Evolutionary conservation across 2,888 invertebrate genomes (phyloP).

Genomic region (Dolichopus griseipennis): DNA sequence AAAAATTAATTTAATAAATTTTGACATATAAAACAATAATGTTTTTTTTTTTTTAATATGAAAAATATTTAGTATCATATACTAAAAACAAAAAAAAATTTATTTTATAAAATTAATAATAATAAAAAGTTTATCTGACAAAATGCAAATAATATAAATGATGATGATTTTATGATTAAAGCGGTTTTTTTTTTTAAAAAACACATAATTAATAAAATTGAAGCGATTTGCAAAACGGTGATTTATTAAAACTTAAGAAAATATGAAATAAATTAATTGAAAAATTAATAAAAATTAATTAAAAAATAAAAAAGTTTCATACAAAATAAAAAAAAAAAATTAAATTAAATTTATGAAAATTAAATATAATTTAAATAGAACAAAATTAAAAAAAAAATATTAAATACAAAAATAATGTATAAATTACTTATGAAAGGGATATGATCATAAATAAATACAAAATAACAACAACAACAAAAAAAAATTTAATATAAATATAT

Average conservation of each 20-base stretch:
- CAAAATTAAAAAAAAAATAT: conserved; percentile 13
- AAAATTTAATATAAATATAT: conserved; percentile 17
- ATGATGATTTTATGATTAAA: too few relatives aligned
- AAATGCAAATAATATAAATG: too few relatives aligned
- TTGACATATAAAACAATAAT: conserved; percentile 17
- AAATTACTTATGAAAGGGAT: background rate
- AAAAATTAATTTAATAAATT: conserved; percentile 8
- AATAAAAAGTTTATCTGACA: background rate
- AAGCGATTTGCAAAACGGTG: too few relatives aligned
- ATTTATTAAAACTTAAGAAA: too few relatives aligned
- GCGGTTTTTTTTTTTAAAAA: too few relatives aligned
- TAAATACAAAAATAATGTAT: background rate
- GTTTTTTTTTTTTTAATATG: conserved; percentile 14
- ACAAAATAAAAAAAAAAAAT: too few relatives aligned
- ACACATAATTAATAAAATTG: too few relatives aligned
- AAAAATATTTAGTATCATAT: conserved; percentile 8
- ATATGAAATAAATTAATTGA: too few relatives aligned
- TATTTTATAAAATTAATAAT: conserved; percentile 14
- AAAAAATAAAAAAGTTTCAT: too few relatives aligned
- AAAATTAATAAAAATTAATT: too few relatives aligned
- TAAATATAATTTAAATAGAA: conserved; percentile 11
- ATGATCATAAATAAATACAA: background rate
- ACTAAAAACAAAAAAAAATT: too few relatives aligned
- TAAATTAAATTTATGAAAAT: conserved; percentile 5
- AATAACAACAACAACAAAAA: too few relatives aligned